Evolutionary conservation across 2,797 vertebrate genomes (phyloP).

Genomic region (Platyrinchus mystaceus): DNA sequence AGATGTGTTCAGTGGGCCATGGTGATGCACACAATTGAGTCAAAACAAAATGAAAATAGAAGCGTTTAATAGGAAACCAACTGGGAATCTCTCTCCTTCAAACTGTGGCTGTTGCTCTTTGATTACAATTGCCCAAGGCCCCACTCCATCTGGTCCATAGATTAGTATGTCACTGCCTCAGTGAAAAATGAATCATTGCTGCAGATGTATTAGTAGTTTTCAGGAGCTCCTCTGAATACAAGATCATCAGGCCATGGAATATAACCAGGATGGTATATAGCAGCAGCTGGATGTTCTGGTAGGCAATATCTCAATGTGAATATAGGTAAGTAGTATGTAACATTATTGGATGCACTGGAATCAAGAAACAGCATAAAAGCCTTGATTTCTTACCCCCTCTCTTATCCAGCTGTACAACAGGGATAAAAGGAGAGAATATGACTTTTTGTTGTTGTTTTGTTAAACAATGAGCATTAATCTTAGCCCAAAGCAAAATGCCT

Average conservation of each 20-base stretch:
- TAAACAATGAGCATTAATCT: not conserved
- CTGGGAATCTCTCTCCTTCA: slow-evolving; percentile 41
- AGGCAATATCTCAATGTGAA: not conserved
- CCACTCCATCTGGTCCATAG: slow-evolving; percentile 54
- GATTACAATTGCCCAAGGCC: slow-evolving; percentile 63
- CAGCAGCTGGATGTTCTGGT: slow-evolving; percentile 7
- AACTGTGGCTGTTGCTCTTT: slow-evolving; percentile 49
- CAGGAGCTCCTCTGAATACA: not conserved
- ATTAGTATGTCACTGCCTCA: slow-evolving; percentile 52
- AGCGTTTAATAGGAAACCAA: slow-evolving; percentile 54
- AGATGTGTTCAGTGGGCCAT: slow-evolving; percentile 59
- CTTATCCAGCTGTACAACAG: not conserved
- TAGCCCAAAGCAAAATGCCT: not conserved
- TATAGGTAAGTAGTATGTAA: not conserved
- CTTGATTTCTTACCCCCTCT: not conserved
- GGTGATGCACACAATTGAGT: slow-evolving; percentile 52
- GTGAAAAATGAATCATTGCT: slow-evolving; percentile 55
- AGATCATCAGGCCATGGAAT: not conserved
- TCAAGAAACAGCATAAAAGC: not conserved
- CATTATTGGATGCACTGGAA: not conserved
- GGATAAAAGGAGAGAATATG: not conserved
- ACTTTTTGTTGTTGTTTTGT: not conserved
- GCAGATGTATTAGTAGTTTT: slow-evolving; percentile 25
- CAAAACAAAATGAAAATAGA: slow-evolving; percentile 57
- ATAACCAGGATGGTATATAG: not conserved